Evolutionary conservation across 2,888 invertebrate genomes (phyloP).

Genomic region (Amphipyra berbera): DNA sequence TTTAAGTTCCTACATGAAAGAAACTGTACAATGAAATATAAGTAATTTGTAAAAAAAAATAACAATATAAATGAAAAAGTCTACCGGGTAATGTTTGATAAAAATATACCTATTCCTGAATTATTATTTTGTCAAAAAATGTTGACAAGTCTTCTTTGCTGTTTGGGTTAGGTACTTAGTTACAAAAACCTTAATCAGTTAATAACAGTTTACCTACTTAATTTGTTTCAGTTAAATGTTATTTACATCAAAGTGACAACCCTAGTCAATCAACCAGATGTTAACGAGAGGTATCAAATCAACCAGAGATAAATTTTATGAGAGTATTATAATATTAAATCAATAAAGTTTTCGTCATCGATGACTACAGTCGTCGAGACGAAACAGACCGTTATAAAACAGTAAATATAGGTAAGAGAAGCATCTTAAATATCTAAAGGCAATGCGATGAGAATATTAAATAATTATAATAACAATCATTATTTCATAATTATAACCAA

Average conservation of each 20-base stretch:
- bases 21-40: too few relatives aligned
- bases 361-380: slow-evolving; percentile 29
- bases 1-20: background rate
- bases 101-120: too few relatives aligned
- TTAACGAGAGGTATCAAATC: slow-evolving; percentile 31
- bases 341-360: slow-evolving; percentile 29
- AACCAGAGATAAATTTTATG: slow-evolving; percentile 33
- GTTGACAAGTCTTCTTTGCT: too few relatives aligned
- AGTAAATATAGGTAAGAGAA: slow-evolving; percentile 11
- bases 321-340: slow-evolving; percentile 19
- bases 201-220: too few relatives aligned
- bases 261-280: slow-evolving; percentile 29
- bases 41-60: background rate
- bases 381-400: slow-evolving; percentile 31
- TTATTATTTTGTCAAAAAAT: too few relatives aligned
- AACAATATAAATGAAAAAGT: background rate
- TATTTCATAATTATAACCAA: slow-evolving; percentile 6
- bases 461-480: background rate
- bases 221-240: background rate
- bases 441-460: slow-evolving; percentile 9
- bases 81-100: too few relatives aligned
- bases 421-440: slow-evolving; percentile 11
- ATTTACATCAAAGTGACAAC: slow-evolving; percentile 14
- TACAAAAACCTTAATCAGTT: too few relatives aligned
- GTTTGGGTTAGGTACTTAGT: too few relatives aligned